phyloP scores from a whole-genome alignment of 2,797 vertebrate species.

The Coregonus suidteri region DNA sequence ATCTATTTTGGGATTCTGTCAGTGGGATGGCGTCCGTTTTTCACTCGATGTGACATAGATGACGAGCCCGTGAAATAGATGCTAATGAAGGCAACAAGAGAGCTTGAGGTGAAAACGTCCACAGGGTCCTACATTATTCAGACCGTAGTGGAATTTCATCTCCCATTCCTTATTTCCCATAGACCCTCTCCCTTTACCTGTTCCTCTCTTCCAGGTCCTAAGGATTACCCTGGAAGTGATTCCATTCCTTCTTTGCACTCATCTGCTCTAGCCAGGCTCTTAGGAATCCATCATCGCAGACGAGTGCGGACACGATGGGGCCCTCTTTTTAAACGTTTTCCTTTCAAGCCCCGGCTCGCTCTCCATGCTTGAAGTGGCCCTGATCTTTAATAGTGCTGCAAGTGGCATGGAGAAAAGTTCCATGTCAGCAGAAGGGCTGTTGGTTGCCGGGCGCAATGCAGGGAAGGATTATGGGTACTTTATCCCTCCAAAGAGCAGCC shows the following conservation, averaged over 20 bases:
- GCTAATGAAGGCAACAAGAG: slow-evolving; percentile 67
- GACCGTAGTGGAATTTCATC: slow-evolving; percentile 53
- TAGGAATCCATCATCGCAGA: slow-evolving; percentile 46
- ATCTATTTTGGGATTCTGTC: slow-evolving; percentile 65
- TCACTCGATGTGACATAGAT: slow-evolving; percentile 49
- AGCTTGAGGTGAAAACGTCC: slow-evolving; percentile 59
- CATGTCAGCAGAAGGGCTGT: slow-evolving; percentile 54
- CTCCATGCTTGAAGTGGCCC: slow-evolving; percentile 15
- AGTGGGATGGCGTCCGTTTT: slow-evolving; percentile 39
- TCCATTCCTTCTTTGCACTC: slow-evolving; percentile 27
- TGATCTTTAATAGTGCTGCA: slow-evolving; percentile 27
- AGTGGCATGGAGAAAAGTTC: slow-evolving; percentile 36
- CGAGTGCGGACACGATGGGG: slow-evolving; percentile 22
- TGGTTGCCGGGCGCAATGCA: slow-evolving; percentile 44
- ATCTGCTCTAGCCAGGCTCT: slow-evolving; percentile 28
- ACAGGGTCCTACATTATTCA: slow-evolving; percentile 65
- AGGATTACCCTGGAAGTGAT: slow-evolving; percentile 53
- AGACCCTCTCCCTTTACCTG: slow-evolving; percentile 20
- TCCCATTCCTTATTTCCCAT: slow-evolving; percentile 39
- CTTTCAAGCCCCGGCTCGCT: slow-evolving; percentile 22
- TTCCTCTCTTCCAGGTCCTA: slow-evolving; percentile 34
- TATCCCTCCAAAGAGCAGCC: slow-evolving; percentile 67
- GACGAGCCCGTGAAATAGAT: slow-evolving; percentile 60
- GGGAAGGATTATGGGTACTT: slow-evolving; percentile 66
- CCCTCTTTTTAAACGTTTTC: slow-evolving; percentile 24